Percentiles rank a stretch among this genome's conserved stretches.
These are phyloP conservation scores for Grammomys surdaster DNA, from an alignment of 2,113 vertebrate genomes.

Conservation along the genomic window DNA sequence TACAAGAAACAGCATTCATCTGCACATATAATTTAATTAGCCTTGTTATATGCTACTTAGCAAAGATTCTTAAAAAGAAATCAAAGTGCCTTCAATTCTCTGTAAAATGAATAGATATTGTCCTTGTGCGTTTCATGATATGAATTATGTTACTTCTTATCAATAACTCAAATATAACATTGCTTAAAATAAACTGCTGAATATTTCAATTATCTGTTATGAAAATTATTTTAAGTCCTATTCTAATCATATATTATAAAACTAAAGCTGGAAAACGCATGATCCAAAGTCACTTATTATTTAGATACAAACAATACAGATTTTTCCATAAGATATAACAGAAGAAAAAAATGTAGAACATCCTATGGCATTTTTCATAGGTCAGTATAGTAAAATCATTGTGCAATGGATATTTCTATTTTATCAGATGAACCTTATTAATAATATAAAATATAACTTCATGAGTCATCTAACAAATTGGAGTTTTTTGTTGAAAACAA, in stretches of 20 bases:
- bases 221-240: background rate
- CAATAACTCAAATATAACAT: background rate
- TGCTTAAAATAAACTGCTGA: background rate
- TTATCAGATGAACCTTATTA: constrained; percentile 53
- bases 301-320: constrained; percentile 23
- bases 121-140: background rate
- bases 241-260: background rate
- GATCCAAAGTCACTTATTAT: background rate
- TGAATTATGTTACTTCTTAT: background rate
- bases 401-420: background rate
- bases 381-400: constrained; percentile 6
- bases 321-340: constrained; percentile 26
- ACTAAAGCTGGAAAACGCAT: background rate
- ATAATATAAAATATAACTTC: constrained; percentile 4
- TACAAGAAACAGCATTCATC: background rate
- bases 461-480: constrained; percentile 44
- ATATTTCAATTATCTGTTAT: background rate
- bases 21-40: background rate
- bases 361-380: background rate
- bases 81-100: background rate
- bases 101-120: background rate
- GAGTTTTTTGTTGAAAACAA: constrained; percentile 21
- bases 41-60: background rate
- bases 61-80: background rate
- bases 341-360: constrained; percentile 39